A percentile compares a stretch with the other conserved stretches of the same genome.
These are phyloP conservation scores for Homarus gammarus DNA, from an alignment of 2,888 invertebrate species.

Conservation along the genomic window DNA sequence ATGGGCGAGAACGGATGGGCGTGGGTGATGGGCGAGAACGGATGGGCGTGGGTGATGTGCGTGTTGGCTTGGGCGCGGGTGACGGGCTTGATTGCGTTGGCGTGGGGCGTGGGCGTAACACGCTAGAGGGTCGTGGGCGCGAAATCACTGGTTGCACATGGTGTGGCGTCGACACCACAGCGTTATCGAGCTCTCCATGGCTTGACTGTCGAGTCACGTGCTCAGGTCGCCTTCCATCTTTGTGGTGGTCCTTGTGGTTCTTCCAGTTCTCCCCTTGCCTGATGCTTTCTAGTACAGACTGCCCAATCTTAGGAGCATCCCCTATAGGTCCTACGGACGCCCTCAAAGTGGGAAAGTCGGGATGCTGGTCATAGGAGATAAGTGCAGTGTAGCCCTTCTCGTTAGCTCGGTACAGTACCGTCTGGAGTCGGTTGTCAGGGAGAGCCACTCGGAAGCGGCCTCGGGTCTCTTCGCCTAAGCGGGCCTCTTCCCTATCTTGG, in stretches of 20 bases:
- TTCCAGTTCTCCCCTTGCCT: slow-evolving; percentile 55
- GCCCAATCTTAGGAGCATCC: slow-evolving; percentile 41
- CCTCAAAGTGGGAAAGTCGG: slow-evolving; percentile 38
- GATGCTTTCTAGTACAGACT: slow-evolving; percentile 23
- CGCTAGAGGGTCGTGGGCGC: not conserved
- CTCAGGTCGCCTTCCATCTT: not conserved
- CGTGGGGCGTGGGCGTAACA: not conserved
- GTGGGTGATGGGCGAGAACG: not conserved
- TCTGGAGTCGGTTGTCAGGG: slow-evolving; percentile 64
- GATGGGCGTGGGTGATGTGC: not conserved
- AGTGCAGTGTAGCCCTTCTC: slow-evolving; percentile 36
- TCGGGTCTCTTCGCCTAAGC: slow-evolving; percentile 43
- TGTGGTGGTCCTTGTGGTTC: not conserved
- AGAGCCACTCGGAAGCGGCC: slow-evolving; percentile 59
- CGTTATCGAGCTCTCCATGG: not conserved
- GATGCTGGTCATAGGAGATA: slow-evolving; percentile 55
- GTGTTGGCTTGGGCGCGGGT: not conserved
- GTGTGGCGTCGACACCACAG: not conserved
- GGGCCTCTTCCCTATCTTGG: slow-evolving; percentile 49
- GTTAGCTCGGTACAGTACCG: slow-evolving; percentile 51
- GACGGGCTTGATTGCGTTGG: not conserved
- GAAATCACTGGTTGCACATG: not conserved
- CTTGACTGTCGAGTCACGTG: not conserved
- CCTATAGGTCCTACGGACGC: slow-evolving; percentile 55
- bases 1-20: not conserved